Base-by-base conservation (phyloP, 1,140 invertebrate species). In the Hetaerina americana region DNA sequence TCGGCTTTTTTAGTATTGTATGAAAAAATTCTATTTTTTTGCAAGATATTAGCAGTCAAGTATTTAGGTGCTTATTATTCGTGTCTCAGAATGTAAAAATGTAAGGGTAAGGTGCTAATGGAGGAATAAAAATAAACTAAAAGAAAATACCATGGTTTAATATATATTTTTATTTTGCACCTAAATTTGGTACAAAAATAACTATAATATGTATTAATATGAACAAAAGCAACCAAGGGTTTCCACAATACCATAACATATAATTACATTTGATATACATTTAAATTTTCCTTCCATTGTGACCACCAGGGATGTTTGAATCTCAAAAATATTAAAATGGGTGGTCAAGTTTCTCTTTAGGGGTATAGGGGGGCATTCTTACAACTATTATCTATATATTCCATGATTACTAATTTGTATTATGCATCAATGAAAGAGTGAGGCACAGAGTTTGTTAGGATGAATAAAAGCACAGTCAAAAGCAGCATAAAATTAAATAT, bases 131-230 rank as follows among this genome's bases (percentile, higher is more conserved):
- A n/a, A n/a, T n/a, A n/a, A n/a, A n/a, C n/a, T n/a, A n/a, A n/a
- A n/a, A n/a, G n/a, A n/a, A n/a, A 57, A 57, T 57, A 18, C 10
- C 40, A 57, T 18, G 40, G 22, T 57, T 57, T 57, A n/a, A 57
- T 57, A 57, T 57, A 57, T 57, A 57, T 57, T 57, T 57, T 57
- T 57, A 57, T 57, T 57, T 57, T 57, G 40, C 40, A 57, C 40
- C 40, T 57, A 18, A 57, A 57, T 18, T 12, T 57, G 40, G 40
- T 57, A 57, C 40, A 57, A 57, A 57, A 57, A 57, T 57, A 57
- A 57, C 40, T 57, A 57, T 57, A 57, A 57, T 12, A 57, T 12
- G 22, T 10, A 57, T 57, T 57, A n/a, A 18, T 57, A 57, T 5
- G 40, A 57, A 57, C 22, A n/a, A 57, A 57, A 57, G 40, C 40